A percentile compares a stretch with the other conserved stretches of the same genome.
These are phyloP conservation scores for Arnoldichthys spilopterus DNA, from an alignment of 2,797 vertebrate species.

Conservation along the genomic window DNA sequence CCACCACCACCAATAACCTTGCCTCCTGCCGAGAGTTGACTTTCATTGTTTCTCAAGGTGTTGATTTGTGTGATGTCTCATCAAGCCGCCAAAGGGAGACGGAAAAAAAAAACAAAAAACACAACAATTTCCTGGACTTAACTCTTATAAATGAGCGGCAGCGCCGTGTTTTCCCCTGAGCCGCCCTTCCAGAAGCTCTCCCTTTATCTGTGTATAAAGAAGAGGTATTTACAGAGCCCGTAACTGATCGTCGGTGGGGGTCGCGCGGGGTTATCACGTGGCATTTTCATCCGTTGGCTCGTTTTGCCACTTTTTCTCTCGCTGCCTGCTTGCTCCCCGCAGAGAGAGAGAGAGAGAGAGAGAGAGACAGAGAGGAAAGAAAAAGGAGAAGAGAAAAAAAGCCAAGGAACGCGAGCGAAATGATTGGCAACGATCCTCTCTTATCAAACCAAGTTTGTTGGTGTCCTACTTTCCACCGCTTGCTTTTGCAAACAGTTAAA, in stretches of 20 bases:
- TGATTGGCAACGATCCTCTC: conserved; percentile 7
- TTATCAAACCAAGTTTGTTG: conserved; percentile 41
- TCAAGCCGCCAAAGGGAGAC: conserved; percentile 53
- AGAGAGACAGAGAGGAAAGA: background rate
- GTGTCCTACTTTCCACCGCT: conserved; percentile 53
- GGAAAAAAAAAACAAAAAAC: conserved; percentile 67
- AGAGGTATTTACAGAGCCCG: background rate
- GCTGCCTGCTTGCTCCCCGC: background rate
- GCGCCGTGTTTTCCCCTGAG: background rate
- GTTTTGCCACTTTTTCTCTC: background rate
- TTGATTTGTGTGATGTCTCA: conserved; percentile 75
- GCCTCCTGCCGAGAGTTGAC: conserved; percentile 69
- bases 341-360: background rate
- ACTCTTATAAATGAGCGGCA: conserved; percentile 66
- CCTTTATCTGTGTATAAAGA: conserved; percentile 10
- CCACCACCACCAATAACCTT: conserved; percentile 73
- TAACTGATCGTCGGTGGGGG: conserved; percentile 15
- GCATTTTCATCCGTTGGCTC: background rate
- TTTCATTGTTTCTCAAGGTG: conserved; percentile 73
- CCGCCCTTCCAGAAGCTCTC: background rate
- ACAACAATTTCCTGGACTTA: conserved; percentile 50
- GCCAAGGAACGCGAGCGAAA: background rate
- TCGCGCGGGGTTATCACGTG: background rate
- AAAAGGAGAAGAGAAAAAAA: too few species aligned
- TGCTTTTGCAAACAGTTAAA: conserved; percentile 61